Percentiles rank a stretch among this genome's conserved stretches.
These are phyloP conservation scores for Apogon talboti DNA, from an alignment of 2,797 vertebrate species.

Conservation along the genomic window DNA sequence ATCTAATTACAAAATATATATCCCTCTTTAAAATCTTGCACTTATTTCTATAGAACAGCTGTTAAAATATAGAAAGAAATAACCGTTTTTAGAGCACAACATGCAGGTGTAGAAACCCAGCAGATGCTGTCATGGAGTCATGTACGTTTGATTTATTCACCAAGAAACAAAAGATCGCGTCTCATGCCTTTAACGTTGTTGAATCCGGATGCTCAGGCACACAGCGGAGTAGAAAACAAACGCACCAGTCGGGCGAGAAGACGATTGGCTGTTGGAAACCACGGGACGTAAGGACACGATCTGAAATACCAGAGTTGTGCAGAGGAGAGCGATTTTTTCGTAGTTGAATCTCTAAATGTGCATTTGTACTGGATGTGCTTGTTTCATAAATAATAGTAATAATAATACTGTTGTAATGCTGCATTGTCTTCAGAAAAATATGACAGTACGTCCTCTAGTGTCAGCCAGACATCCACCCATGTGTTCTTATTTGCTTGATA, in stretches of 20 bases:
- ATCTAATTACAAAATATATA: background rate
- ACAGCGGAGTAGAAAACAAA: constrained; percentile 18
- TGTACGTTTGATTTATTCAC: constrained; percentile 16
- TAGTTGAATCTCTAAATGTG: too few species aligned
- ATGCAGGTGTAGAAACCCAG: constrained; percentile 9
- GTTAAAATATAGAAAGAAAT: constrained; percentile 2
- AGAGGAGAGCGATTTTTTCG: background rate
- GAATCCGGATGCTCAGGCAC: background rate
- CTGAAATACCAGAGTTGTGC: too few species aligned
- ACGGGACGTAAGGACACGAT: constrained; percentile 31
- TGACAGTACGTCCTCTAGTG: constrained; percentile 29
- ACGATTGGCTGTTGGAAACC: constrained; percentile 62
- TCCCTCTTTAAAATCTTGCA: background rate
- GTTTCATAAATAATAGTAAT: too few species aligned
- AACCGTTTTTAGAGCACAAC: constrained; percentile 3
- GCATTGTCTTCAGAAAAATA: background rate
- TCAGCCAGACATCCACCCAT: background rate
- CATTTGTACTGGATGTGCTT: background rate
- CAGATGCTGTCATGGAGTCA: constrained; percentile 35
- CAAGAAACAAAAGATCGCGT: rapidly evolving
- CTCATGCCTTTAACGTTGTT: rapidly evolving
- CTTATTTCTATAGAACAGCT: constrained; percentile 3
- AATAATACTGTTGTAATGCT: background rate
- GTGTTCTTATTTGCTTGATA: too few species aligned
- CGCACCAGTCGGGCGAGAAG: constrained; percentile 45